Base-by-base conservation (phyloP, 1,140 invertebrate genomes). In the Olivierus martensii region DNA sequence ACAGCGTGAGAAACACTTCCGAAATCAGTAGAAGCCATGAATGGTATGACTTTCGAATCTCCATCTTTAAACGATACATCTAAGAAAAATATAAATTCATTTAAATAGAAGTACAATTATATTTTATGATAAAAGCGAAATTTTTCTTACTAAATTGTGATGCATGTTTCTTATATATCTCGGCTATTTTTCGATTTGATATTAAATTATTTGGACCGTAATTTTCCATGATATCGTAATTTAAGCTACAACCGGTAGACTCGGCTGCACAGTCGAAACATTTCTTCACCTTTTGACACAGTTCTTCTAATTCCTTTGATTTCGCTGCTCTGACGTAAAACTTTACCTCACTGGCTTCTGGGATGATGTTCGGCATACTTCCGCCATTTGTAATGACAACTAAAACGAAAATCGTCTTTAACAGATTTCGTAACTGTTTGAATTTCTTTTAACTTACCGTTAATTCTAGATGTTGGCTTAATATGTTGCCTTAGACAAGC, bases 1-100 rank as follows among this genome's bases (percentile, higher is more conserved):
- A 71, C 60, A 35, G 62, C 60, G 21, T 66, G 63, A 7, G 67
- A 68, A 9, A 71, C 66, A 56, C 70, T 67, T 1, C 69, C 69
- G 67, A 65, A 65, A 44, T 64, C 64, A 15, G 64, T 65, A 7
- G 64, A 66, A 7, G 63, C 64, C 49, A 54, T 55, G 45, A 61
- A 61, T 15, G 46, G 47, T 11, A 51, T 50, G 10, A 47, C 38
- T 53, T 48, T 43, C n/a, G 35, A 21, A 28, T 58, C 44, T 38
- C 48, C 48, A 46, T 57, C 55, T 38, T 53, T 36, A 28, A 57
- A 57, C 9, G n/a, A n/a, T n/a, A n/a, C n/a, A n/a, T 12, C 38
- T 39, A 39, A 17, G 38, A 17, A 12, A 39, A 39, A 39, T 12
- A 12, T 39, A 17, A 12, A 12, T 39, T 12, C 38, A 39, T 39